Percentiles rank a stretch among this genome's conserved stretches.
Evolutionary conservation across 2,888 invertebrate species (phyloP).

Genomic region (Polydrusus cervinus): DNA sequence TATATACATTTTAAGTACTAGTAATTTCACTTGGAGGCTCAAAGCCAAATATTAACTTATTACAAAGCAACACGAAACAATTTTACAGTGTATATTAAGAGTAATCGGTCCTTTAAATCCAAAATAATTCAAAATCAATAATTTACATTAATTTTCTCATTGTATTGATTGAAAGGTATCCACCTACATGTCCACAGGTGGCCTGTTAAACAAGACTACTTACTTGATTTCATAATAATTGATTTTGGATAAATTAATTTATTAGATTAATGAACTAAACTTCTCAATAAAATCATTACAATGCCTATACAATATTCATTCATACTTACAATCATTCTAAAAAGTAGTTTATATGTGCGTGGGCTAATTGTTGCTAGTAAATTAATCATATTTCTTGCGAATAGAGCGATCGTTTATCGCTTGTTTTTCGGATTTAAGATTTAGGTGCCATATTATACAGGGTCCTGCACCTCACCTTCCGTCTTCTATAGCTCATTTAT

Average conservation of each 20-base stretch:
- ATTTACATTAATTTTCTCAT: neutral
- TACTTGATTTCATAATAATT: conserved; percentile 9
- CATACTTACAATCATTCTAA: neutral
- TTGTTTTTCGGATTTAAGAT: too few relatives aligned
- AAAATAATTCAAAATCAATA: neutral
- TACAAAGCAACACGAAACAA: too few relatives aligned
- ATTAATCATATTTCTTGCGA: too few relatives aligned
- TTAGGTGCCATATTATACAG: too few relatives aligned
- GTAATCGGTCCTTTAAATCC: too few relatives aligned
- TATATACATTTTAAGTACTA: too few relatives aligned
- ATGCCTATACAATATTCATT: neutral
- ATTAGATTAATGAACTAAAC: conserved; percentile 5
- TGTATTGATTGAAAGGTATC: neutral
- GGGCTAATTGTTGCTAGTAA: neutral
- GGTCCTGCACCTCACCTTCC: too few relatives aligned
- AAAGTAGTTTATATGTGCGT: neutral
- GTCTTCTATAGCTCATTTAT: too few relatives aligned
- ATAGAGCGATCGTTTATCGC: too few relatives aligned
- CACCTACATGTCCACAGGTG: conserved; percentile 1
- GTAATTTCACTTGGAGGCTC: too few relatives aligned
- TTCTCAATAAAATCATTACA: neutral
- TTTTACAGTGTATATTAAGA: too few relatives aligned
- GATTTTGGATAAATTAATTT: conserved; percentile 9
- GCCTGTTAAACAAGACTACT: neutral
- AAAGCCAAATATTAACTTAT: too few relatives aligned